phyloP scores from a whole-genome alignment of 92 coral and sea anemone genomes.

The Chrysogorgia sp. region DNA sequence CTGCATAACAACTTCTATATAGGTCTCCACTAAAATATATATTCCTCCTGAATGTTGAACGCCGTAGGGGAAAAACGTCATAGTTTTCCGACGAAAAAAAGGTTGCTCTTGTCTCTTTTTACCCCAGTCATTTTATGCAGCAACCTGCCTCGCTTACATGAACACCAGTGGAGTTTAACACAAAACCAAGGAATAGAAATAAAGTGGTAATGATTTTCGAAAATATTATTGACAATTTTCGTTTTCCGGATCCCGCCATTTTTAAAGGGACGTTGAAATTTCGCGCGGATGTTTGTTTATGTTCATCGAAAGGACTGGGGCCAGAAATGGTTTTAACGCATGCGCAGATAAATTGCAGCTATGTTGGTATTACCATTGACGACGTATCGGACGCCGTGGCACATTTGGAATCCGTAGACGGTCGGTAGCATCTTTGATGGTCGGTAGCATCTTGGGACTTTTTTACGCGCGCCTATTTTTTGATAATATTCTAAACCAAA shows the following conservation, averaged over 20 bases:
- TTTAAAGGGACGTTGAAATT: neutral
- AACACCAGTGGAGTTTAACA: neutral
- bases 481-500: no score
- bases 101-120: neutral
- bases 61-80: no score
- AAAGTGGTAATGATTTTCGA: neutral
- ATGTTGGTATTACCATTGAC: no score
- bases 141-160: neutral
- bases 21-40: neutral
- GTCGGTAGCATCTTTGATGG: no score
- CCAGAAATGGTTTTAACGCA: neutral
- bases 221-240: neutral
- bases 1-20: neutral
- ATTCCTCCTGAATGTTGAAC: neutral
- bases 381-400: no score
- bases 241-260: no score
- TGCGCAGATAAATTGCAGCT: constrained; percentile 15
- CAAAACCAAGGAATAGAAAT: neutral
- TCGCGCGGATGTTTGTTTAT: neutral
- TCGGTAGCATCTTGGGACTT: no score
- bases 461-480: no score
- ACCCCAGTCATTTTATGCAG: neutral
- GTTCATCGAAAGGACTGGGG: neutral
- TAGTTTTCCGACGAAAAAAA: neutral
- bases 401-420: no score